Evolutionary conservation across 2,888 invertebrate genomes (phyloP), one percentile per base, ranked within the genome.

Genomic region (Phragmatobia fuliginosa): DNA sequence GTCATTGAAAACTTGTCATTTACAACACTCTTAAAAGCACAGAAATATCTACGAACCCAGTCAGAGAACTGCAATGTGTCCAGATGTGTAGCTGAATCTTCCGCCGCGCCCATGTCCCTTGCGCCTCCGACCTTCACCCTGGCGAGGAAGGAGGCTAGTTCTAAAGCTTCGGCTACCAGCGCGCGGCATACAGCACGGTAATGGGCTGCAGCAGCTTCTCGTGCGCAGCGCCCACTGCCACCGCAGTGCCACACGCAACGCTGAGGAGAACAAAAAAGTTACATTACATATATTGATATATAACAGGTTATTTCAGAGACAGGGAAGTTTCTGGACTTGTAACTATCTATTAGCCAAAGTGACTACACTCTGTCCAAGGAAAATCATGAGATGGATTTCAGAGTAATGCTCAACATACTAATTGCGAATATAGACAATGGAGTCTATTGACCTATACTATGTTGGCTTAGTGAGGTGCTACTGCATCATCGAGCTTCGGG

Each of bases 131-230:
- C 94, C 28, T 97, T 96, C 69, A 99, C 98, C 91, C 97, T 97
- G 86, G 98, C 97, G 82, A 99, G 96, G 96, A 99, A 99, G 75
- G 97, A 97, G 70, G 98, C 97, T 84, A 99, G 96, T 94, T 99
- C 99, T 75, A 98, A 94, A 68, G 98, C 98, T 94, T 99, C 99
- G 31, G 98, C 97, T 73, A 99, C 98, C 81, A 99, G 96, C 71
- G 99, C 99, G 74, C 99, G 96, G 90, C 99, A 98, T 68, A 99
- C 99, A 72, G 99, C 98, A 87, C 97, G 97, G 95, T 99, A 99
- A 94, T 98, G 98, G 64, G 96, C 95, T 79, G 97, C 97, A 0
- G 97, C 97, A 70, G 96, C 96, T 75, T 96, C 95, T 76, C 96
- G 91, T 11, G 91, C 92, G 78, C 91, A 86, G 7, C 94, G 90